phyloP scores from a whole-genome alignment of 2,888 invertebrate genomes.

The Ennomos quercinarius region DNA sequence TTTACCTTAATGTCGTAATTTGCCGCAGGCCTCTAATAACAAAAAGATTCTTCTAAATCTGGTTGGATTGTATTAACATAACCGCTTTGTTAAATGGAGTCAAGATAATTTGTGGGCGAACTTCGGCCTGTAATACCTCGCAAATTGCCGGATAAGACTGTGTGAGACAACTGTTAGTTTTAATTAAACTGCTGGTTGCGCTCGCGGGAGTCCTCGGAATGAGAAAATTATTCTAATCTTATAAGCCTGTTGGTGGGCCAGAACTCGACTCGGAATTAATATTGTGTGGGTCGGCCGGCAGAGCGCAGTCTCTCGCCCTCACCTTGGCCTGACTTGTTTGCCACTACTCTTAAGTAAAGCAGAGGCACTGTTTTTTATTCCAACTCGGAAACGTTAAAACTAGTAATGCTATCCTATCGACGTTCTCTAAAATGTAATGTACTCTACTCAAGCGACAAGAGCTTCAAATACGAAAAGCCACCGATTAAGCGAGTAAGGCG shows the following conservation, averaged over 20 bases:
- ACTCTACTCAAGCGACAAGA: constrained; percentile 26
- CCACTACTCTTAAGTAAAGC: constrained; percentile 3
- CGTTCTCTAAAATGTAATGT: constrained; percentile 6
- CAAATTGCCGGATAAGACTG: constrained; percentile 85
- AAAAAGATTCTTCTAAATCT: constrained; percentile 80
- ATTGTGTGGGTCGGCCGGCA: constrained; percentile 63
- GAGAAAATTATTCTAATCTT: constrained; percentile 85
- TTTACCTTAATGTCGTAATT: constrained; percentile 75
- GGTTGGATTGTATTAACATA: constrained; percentile 81
- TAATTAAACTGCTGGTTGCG: constrained; percentile 84
- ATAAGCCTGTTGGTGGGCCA: constrained; percentile 79
- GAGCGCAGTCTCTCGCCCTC: constrained; percentile 31
- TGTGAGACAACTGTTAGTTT: constrained; percentile 86
- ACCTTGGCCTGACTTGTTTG: background rate
- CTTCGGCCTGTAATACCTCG: constrained; percentile 84
- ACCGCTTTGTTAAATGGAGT: constrained; percentile 83
- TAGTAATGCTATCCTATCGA: no score
- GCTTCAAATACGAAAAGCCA: constrained; percentile 36
- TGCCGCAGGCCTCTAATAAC: constrained; percentile 68
- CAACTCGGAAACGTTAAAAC: no score
- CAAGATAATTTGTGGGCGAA: constrained; percentile 84
- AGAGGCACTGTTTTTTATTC: no score
- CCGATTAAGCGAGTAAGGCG: constrained; percentile 57
- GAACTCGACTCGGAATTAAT: constrained; percentile 76
- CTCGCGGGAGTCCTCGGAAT: constrained; percentile 78